Conservation (phyloP, 2,797 vertebrate species). For the Astyanax mexicanus region DNA sequence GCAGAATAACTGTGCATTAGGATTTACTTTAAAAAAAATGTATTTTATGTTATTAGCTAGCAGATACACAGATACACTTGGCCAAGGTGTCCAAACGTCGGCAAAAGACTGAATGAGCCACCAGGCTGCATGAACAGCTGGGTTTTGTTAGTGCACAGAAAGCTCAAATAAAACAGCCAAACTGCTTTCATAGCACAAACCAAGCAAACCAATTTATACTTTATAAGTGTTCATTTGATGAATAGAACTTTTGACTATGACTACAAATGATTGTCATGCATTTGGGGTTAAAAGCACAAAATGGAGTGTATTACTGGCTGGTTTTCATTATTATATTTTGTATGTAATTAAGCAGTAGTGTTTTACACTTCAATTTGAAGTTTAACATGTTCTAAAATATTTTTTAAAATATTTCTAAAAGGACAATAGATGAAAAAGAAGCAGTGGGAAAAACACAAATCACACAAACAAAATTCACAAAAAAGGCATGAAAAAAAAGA, state of each 20-base stretch:
- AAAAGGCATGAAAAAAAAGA: not conserved
- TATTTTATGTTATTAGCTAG: no score
- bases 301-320: not conserved
- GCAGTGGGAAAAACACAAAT: not conserved
- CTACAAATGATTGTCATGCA: slow-evolving; percentile 16
- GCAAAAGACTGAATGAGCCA: not conserved
- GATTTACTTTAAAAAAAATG: no score
- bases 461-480: not conserved
- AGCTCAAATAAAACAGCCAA: not conserved
- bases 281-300: not conserved
- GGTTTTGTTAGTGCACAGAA: not conserved
- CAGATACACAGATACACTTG: no score
- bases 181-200: not conserved
- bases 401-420: no score
- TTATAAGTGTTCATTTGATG: not conserved
- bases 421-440: not conserved
- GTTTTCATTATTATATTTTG: not conserved
- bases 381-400: not conserved
- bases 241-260: not conserved
- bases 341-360: not conserved
- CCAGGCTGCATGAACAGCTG: not conserved
- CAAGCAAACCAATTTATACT: not conserved
- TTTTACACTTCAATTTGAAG: not conserved
- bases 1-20: no score
- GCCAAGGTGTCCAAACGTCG: no score